Percentiles rank a stretch among this genome's conserved stretches.
phyloP scores from a whole-genome alignment of 2,113 vertebrate species.

The Aptenodytes patagonicus region DNA sequence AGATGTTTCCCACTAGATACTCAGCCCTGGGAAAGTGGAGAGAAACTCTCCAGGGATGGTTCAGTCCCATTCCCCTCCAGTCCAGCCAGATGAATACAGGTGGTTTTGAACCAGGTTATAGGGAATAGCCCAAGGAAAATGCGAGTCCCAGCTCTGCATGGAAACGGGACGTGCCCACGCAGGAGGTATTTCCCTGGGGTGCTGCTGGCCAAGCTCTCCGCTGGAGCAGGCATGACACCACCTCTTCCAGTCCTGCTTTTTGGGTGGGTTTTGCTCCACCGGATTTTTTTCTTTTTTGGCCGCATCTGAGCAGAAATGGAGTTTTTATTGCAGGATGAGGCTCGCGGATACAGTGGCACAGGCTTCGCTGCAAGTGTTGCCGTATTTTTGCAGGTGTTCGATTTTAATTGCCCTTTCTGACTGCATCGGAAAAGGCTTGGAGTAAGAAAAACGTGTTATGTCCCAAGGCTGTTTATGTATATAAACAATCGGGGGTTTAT shows the following conservation, averaged over 20 bases:
- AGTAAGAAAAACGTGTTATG: neutral
- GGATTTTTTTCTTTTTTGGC: neutral
- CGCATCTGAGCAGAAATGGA: neutral
- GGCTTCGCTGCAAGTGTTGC: neutral
- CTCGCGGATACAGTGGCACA: fast-evolving
- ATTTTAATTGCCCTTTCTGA: neutral
- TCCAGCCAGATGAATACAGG: neutral
- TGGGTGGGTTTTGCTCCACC: neutral
- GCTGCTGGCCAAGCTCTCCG: neutral
- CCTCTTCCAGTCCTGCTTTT: neutral
- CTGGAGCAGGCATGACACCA: neutral
- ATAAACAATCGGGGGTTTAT: neutral
- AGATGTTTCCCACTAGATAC: neutral
- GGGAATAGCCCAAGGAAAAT: neutral
- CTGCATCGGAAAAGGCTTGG: neutral
- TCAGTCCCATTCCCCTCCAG: neutral
- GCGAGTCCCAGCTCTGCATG: neutral
- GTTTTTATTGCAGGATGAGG: neutral
- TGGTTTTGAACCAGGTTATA: neutral
- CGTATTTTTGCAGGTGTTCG: neutral
- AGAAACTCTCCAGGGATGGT: neutral
- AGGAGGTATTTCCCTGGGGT: neutral
- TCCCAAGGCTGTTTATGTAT: neutral
- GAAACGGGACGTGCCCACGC: neutral
- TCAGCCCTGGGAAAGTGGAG: neutral